These are phyloP conservation scores for Astyanax mexicanus DNA, from an alignment of 2,797 vertebrate genomes.

Conservation along the genomic window DNA sequence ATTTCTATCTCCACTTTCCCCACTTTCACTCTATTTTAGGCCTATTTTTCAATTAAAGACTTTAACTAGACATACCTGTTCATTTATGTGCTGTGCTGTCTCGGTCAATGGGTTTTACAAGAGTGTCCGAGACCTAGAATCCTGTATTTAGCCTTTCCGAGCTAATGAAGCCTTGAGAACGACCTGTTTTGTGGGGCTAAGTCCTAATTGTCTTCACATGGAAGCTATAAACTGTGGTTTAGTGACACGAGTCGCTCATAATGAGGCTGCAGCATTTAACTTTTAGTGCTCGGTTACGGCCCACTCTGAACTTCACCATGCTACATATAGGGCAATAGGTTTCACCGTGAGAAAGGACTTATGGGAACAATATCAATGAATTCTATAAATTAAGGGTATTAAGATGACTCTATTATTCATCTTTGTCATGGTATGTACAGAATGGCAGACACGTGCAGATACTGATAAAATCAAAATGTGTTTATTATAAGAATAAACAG, in stretches of 20 bases:
- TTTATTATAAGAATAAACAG: too few relatives aligned
- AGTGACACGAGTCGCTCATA: constrained; percentile 6
- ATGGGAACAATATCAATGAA: background rate
- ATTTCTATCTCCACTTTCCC: background rate
- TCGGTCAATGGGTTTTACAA: constrained; percentile 10
- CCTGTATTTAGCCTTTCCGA: constrained; percentile 15
- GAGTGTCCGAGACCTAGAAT: constrained; percentile 39
- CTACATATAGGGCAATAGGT: background rate
- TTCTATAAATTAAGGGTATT: too few relatives aligned
- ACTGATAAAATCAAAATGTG: too few relatives aligned
- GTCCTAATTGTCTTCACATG: constrained; percentile 67
- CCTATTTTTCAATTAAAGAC: constrained; percentile 16
- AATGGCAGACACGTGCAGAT: too few relatives aligned
- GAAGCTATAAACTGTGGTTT: constrained; percentile 55
- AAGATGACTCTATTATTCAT: background rate
- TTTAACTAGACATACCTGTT: constrained; percentile 18
- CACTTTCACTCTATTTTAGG: too few relatives aligned
- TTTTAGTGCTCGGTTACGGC: constrained; percentile 44
- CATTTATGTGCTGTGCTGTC: constrained; percentile 29
- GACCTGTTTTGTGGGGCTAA: constrained; percentile 62
- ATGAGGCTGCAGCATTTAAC: background rate
- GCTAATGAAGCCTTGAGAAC: constrained; percentile 52
- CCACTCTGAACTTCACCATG: background rate
- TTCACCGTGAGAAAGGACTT: too few relatives aligned
- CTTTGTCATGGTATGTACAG: too few relatives aligned